A percentile compares a stretch with the other conserved stretches of the same genome.
Conservation (phyloP, 2,113 vertebrate genomes). For the Heptranchias perlo region DNA sequence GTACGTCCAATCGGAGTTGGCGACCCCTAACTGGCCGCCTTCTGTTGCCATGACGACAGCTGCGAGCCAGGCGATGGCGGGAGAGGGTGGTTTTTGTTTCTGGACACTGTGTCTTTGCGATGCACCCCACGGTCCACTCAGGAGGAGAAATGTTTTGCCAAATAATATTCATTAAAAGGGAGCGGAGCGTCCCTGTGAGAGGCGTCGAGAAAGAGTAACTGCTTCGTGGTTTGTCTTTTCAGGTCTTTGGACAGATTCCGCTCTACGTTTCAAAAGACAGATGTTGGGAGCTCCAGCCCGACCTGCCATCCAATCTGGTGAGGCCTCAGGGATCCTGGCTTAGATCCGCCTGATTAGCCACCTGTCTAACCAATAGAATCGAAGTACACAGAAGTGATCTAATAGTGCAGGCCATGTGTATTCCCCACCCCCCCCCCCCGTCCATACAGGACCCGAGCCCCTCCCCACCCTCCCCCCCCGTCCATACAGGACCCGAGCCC, state of each 20-base stretch:
- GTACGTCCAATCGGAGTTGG: too few relatives aligned
- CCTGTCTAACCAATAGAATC: too few relatives aligned
- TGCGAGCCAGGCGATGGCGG: not conserved
- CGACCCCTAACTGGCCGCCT: too few relatives aligned
- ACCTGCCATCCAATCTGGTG: not conserved
- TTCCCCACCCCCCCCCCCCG: too few relatives aligned
- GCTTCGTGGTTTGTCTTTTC: not conserved
- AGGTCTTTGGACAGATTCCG: conserved; percentile 26
- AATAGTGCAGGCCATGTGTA: too few relatives aligned
- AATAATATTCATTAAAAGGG: not conserved
- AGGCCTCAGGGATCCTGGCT: not conserved
- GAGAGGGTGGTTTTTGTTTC: not conserved
- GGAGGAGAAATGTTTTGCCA: too few relatives aligned
- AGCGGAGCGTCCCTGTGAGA: not conserved
- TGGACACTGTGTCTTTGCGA: not conserved
- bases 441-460: too few relatives aligned
- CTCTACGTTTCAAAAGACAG: not conserved
- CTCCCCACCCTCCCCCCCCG: too few relatives aligned
- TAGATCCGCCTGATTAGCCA: too few relatives aligned
- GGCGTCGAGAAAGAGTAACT: not conserved
- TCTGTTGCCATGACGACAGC: not conserved
- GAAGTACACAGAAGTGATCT: not conserved
- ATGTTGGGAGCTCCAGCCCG: conserved; percentile 6
- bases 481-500: too few relatives aligned
- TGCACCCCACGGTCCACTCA: not conserved